Percentiles rank a stretch among this genome's conserved stretches.
phyloP scores from a whole-genome alignment of 2,888 invertebrate genomes.

The Scaptomyza cyrtandrae region DNA sequence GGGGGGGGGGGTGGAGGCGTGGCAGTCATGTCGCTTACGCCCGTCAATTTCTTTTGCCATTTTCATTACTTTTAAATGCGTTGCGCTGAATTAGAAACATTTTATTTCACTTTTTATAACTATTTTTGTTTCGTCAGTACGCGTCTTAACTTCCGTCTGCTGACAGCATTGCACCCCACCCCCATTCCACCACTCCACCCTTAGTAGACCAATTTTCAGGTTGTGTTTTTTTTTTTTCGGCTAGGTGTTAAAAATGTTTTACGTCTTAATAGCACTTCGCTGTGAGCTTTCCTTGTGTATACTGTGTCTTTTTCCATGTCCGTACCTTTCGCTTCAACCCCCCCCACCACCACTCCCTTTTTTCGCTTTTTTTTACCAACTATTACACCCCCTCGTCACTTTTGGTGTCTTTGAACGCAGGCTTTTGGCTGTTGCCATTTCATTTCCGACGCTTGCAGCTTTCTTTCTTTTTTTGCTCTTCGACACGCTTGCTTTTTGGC shows the following conservation, averaged over 20 bases:
- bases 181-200: no score
- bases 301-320: slow-evolving; percentile 9
- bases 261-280: slow-evolving; percentile 72
- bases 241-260: slow-evolving; percentile 77
- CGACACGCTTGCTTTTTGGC: slow-evolving; percentile 4
- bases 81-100: slow-evolving; percentile 74
- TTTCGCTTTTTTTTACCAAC: background rate
- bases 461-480: slow-evolving; percentile 6
- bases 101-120: slow-evolving; percentile 55
- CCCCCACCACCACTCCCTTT: background rate
- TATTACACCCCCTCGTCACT: slow-evolving; percentile 21
- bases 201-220: slow-evolving; percentile 1
- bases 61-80: slow-evolving; percentile 78
- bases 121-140: slow-evolving; percentile 34
- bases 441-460: slow-evolving; percentile 40
- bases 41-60: slow-evolving; percentile 63
- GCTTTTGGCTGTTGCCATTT: slow-evolving; percentile 42
- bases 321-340: background rate
- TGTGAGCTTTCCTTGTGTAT: slow-evolving; percentile 28
- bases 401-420: slow-evolving; percentile 44
- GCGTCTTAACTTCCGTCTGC: slow-evolving; percentile 32
- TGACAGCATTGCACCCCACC: background rate
- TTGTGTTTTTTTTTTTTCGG: slow-evolving; percentile 17
- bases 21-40: slow-evolving; percentile 36
- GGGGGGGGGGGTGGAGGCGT: background rate